These are phyloP conservation scores for Eupristina koningsbergeri DNA, from an alignment of 1,140 invertebrate genomes.

Conservation along the genomic window DNA sequence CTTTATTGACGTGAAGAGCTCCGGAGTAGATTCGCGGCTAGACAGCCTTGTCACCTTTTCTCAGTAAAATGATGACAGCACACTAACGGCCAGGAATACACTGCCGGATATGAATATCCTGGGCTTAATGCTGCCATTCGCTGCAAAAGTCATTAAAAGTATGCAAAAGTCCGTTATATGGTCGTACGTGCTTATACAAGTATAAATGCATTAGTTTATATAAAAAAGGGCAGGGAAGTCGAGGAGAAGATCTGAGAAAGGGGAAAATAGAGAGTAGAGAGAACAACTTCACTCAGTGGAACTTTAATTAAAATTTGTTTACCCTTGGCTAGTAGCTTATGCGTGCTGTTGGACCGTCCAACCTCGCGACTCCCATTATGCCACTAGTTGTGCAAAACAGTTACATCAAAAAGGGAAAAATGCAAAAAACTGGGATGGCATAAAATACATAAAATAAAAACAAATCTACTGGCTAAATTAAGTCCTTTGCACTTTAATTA, in stretches of 20 bases:
- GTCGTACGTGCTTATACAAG: background rate
- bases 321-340: conserved; percentile 8
- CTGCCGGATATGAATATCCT: conserved; percentile 46
- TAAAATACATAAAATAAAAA: background rate
- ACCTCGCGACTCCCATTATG: conserved; percentile 24
- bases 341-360: conserved; percentile 33
- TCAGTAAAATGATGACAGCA: conserved; percentile 55
- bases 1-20: too few species aligned
- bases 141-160: conserved; percentile 53
- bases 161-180: background rate
- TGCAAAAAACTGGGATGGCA: background rate
- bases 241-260: conserved; percentile 2
- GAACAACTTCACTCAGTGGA: conserved; percentile 28
- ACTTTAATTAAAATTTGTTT: conserved; percentile 52
- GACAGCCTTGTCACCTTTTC: background rate
- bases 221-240: background rate
- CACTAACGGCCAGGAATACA: conserved; percentile 46
- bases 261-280: background rate
- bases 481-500: conserved; percentile 19
- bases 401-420: conserved; percentile 27
- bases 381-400: conserved; percentile 12
- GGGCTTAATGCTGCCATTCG: conserved; percentile 39
- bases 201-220: background rate
- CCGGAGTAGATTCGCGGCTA: background rate
- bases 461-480: conserved; percentile 36